A percentile compares a stretch with the other conserved stretches of the same genome.
Evolutionary conservation across 2,113 vertebrate species (phyloP).

Genomic region (Tychaedon coryphoeus): DNA sequence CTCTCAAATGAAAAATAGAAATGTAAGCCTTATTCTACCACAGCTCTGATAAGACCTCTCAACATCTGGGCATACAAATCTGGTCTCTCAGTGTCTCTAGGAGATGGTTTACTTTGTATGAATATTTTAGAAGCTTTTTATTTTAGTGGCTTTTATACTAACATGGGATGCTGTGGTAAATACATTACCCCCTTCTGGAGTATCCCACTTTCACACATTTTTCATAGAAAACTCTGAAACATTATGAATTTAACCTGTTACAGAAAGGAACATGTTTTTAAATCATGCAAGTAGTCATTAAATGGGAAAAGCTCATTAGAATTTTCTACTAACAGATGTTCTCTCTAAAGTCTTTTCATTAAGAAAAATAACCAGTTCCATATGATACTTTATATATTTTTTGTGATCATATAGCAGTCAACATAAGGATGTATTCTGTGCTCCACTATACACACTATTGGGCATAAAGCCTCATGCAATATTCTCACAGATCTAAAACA

Average conservation of each 20-base stretch:
- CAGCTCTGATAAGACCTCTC: neutral
- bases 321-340: neutral
- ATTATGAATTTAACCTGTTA: conserved; percentile 49
- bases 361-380: neutral
- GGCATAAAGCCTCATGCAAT: neutral
- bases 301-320: neutral
- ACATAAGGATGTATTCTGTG: neutral
- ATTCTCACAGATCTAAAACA: neutral
- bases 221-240: conserved; percentile 55
- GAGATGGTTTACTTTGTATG: neutral
- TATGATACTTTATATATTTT: neutral
- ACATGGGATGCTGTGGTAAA: conserved; percentile 28
- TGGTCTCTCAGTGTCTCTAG: neutral
- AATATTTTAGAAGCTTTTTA: neutral
- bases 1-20: neutral
- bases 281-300: neutral
- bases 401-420: neutral
- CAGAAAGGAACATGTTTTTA: conserved; percentile 38
- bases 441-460: neutral
- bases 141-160: neutral
- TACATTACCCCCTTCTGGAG: conserved; percentile 47
- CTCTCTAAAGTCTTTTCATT: neutral
- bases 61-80: neutral
- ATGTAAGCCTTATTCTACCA: neutral
- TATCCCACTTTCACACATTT: conserved; percentile 53